These are phyloP conservation scores for Macrobrachium rosenbergii DNA, from an alignment of 1,140 invertebrate genomes.

Conservation along the genomic window DNA sequence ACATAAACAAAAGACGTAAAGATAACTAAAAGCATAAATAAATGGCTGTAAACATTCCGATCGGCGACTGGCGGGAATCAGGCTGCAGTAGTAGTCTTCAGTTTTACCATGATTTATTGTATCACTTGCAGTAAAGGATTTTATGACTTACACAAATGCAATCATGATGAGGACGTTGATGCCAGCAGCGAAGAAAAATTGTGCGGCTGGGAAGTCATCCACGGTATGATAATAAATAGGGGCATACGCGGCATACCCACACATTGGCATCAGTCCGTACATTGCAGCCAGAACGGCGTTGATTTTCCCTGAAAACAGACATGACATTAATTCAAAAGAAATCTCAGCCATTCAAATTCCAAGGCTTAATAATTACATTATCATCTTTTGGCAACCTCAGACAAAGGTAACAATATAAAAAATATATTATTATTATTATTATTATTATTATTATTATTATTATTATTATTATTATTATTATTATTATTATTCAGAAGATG, in stretches of 20 bases:
- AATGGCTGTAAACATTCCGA: no score
- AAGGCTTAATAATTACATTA: no score
- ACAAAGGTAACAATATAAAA: background rate
- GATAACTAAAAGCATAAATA: no score
- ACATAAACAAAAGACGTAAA: no score
- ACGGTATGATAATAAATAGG: conserved; percentile 51
- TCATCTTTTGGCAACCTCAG: background rate
- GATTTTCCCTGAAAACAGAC: conserved; percentile 33
- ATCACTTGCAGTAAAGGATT: no score
- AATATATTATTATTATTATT: background rate
- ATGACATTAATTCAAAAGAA: no score
- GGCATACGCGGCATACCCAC: conserved; percentile 48
- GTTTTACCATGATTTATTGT: no score
- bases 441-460: background rate
- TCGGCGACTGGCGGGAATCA: no score
- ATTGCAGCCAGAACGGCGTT: conserved; percentile 51
- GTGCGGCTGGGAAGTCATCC: conserved; percentile 38
- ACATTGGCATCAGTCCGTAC: conserved; percentile 58
- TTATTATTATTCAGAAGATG: no score
- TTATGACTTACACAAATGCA: conserved; percentile 43
- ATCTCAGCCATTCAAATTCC: no score
- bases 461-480: background rate
- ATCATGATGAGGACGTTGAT: conserved; percentile 47
- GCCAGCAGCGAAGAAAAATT: conserved; percentile 52
- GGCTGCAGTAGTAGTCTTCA: no score